Percentiles rank a stretch among this genome's conserved stretches.
Evolutionary conservation across 53 echinoderm and acorn worm genomes (phyloP).

Genomic region (Apostichopus leukothele): DNA sequence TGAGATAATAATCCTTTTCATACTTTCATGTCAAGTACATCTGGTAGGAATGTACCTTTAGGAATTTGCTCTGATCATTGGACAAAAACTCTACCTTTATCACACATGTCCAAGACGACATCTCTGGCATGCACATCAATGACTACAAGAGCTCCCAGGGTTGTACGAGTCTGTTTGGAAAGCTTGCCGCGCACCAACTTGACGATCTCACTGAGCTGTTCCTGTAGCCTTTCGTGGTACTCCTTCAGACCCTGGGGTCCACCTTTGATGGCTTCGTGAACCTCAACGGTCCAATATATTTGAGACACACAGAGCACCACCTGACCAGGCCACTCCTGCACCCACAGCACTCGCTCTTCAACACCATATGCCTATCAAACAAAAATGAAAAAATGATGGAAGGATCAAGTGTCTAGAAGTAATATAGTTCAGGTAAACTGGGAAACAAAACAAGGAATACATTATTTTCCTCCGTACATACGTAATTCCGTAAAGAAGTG

Average conservation of each 20-base stretch:
- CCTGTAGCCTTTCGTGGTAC: conserved; percentile 83
- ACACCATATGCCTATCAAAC: conserved; percentile 84
- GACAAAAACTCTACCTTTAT: conserved; percentile 69
- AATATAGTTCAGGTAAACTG: no score
- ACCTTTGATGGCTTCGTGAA: conserved; percentile 89
- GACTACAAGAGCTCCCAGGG: conserved; percentile 87
- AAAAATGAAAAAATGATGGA: background rate
- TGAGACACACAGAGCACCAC: conserved; percentile 98
- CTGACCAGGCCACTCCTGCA: conserved; percentile 99
- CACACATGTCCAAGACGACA: conserved; percentile 89
- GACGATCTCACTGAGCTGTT: conserved; percentile 78
- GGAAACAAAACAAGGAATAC: no score
- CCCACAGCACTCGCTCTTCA: conserved; percentile 90
- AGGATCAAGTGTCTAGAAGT: background rate
- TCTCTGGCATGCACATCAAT: conserved; percentile 98
- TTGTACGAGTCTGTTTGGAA: conserved; percentile 95
- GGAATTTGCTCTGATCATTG: background rate
- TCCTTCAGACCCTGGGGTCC: conserved; percentile 90
- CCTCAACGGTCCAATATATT: conserved; percentile 97
- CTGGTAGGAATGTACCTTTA: background rate
- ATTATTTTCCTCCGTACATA: no score
- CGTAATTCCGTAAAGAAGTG: no score
- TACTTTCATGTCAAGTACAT: background rate
- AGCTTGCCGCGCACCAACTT: conserved; percentile 95
- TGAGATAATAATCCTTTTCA: background rate